These are phyloP conservation scores for Papilio gigon DNA, from an alignment of 2,888 invertebrate species.

Conservation along the genomic window DNA sequence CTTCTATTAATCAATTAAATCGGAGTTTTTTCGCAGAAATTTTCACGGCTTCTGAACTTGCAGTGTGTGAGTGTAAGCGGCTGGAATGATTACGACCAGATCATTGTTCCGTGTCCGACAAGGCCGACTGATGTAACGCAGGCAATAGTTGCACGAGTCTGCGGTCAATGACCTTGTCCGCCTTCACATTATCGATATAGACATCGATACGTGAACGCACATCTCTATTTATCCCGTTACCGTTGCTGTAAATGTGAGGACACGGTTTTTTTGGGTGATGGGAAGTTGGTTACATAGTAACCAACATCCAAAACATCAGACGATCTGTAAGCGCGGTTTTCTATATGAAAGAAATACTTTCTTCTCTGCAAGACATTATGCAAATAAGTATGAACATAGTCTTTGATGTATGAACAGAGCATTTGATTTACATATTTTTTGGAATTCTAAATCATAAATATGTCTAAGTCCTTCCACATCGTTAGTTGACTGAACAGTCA, in stretches of 20 bases:
- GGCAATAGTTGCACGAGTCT: slow-evolving; percentile 64
- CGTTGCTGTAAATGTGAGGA: slow-evolving; percentile 30
- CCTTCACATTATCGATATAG: slow-evolving; percentile 57
- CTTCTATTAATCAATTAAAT: not conserved
- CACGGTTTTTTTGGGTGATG: not conserved
- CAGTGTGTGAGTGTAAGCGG: slow-evolving; percentile 15
- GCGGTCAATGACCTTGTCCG: slow-evolving; percentile 76
- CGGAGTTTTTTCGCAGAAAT: slow-evolving; percentile 2
- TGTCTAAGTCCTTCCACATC: too few relatives aligned
- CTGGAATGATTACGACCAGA: slow-evolving; percentile 47
- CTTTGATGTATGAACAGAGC: too few relatives aligned
- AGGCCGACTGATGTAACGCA: slow-evolving; percentile 76
- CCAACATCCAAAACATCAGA: too few relatives aligned
- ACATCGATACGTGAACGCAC: slow-evolving; percentile 44
- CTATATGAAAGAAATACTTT: too few relatives aligned
- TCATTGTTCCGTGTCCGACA: slow-evolving; percentile 76
- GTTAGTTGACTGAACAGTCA: too few relatives aligned
- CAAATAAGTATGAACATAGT: too few relatives aligned
- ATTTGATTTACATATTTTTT: too few relatives aligned
- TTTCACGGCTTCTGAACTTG: slow-evolving; percentile 18
- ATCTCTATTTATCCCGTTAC: slow-evolving; percentile 53
- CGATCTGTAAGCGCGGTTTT: too few relatives aligned
- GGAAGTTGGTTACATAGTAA: too few relatives aligned
- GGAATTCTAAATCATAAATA: too few relatives aligned
- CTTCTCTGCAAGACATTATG: too few relatives aligned